These are phyloP conservation scores for Chaitophorus viminalis DNA, from an alignment of 2,888 invertebrate genomes.

Conservation along the genomic window DNA sequence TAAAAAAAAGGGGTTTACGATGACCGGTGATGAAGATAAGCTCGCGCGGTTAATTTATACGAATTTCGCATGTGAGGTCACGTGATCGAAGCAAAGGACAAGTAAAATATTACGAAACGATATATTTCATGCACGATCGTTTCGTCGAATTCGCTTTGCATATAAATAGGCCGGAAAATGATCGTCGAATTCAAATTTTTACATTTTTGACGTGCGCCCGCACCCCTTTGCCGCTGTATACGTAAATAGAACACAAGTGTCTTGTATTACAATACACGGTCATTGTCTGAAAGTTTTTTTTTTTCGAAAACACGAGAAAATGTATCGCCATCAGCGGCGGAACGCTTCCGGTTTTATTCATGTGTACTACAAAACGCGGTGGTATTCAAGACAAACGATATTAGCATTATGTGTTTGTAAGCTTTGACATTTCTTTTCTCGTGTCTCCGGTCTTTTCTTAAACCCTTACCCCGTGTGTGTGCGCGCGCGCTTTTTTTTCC, in stretches of 20 bases:
- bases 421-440: conserved; percentile 61
- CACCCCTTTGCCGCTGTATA: neutral
- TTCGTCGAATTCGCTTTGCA: conserved; percentile 52
- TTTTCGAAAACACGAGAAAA: conserved; percentile 57
- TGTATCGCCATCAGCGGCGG: conserved; percentile 61
- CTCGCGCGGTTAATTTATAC: conserved; percentile 54
- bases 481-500: neutral
- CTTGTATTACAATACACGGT: conserved; percentile 50
- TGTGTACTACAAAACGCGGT: conserved; percentile 38
- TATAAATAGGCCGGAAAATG: conserved; percentile 56
- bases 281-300: conserved; percentile 59
- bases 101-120: conserved; percentile 55
- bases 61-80: conserved; percentile 56
- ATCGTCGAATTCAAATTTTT: conserved; percentile 62
- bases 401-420: conserved; percentile 62
- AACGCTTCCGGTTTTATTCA: conserved; percentile 62
- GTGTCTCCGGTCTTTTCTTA: conserved; percentile 46
- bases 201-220: conserved; percentile 47
- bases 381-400: conserved; percentile 62
- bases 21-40: conserved; percentile 55
- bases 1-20: conserved; percentile 40
- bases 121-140: conserved; percentile 48
- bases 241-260: conserved; percentile 46
- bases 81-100: conserved; percentile 51
- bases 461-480: neutral